A percentile compares a stretch with the other conserved stretches of the same genome.
Evolutionary conservation across 2,888 invertebrate species (phyloP).

Genomic region (Eledona agricola): DNA sequence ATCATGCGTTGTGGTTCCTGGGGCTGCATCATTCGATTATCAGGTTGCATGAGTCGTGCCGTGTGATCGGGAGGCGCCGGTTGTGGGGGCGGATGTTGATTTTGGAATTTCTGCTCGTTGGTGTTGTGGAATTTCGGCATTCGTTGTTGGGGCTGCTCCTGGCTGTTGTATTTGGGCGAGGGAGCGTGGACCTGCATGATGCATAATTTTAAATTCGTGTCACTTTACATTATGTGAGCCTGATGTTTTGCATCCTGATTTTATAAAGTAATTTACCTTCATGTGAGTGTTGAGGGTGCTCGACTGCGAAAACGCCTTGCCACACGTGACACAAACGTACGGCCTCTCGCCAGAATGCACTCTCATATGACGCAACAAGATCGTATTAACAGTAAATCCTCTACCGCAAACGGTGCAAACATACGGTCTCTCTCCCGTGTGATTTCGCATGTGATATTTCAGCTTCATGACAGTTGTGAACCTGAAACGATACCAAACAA

Average conservation of each 20-base stretch:
- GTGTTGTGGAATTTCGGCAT: slow-evolving; percentile 48
- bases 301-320: slow-evolving; percentile 62
- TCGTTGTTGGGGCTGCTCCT: slow-evolving; percentile 49
- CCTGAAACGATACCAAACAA: too few relatives aligned
- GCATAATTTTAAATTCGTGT: background rate
- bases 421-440: slow-evolving; percentile 62
- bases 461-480: slow-evolving; percentile 63
- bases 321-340: slow-evolving; percentile 62
- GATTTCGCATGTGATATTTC: slow-evolving; percentile 63
- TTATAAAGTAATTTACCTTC: slow-evolving; percentile 53
- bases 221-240: slow-evolving; percentile 15
- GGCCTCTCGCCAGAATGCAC: slow-evolving; percentile 63
- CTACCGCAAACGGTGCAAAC: slow-evolving; percentile 61
- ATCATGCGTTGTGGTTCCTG: slow-evolving; percentile 57
- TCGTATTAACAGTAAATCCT: slow-evolving; percentile 63
- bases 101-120: slow-evolving; percentile 48
- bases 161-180: slow-evolving; percentile 55
- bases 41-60: slow-evolving; percentile 22
- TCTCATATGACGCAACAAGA: slow-evolving; percentile 61
- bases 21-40: slow-evolving; percentile 53
- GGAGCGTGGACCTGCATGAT: slow-evolving; percentile 54
- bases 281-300: slow-evolving; percentile 63
- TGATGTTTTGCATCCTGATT: background rate
- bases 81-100: slow-evolving; percentile 27
- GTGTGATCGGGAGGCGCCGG: slow-evolving; percentile 15